Evolutionary conservation across 2,113 vertebrate species (phyloP).

Genomic region (Sturnus vulgaris): DNA sequence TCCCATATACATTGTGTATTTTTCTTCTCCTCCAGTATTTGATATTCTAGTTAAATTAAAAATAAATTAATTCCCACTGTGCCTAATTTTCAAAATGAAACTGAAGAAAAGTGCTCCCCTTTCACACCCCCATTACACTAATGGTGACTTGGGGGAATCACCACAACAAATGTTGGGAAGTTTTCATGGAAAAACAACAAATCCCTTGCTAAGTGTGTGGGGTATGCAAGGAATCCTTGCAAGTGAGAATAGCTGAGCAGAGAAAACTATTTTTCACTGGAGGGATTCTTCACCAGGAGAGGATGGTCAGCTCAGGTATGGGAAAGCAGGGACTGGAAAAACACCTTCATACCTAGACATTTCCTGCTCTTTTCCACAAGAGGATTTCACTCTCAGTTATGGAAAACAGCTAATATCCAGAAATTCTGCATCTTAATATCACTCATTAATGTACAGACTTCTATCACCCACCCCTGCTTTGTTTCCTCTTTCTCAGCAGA

Average conservation of each 20-base stretch:
- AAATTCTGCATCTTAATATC: neutral
- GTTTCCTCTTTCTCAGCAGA: neutral
- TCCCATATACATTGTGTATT: neutral
- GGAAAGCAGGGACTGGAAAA: neutral
- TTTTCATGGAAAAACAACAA: constrained; percentile 6
- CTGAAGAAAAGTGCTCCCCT: neutral
- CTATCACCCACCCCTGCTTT: neutral
- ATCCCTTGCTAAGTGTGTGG: neutral
- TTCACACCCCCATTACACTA: neutral
- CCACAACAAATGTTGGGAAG: neutral
- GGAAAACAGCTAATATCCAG: neutral
- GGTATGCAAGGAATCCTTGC: neutral
- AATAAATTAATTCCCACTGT: constrained; percentile 36
- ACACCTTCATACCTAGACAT: neutral
- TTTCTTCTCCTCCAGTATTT: constrained; percentile 27
- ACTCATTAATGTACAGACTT: neutral
- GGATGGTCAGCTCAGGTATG: neutral
- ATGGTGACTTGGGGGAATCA: constrained; percentile 41
- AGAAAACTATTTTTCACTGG: neutral
- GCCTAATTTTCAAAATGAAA: constrained; percentile 60
- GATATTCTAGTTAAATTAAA: constrained; percentile 42
- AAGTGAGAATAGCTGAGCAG: neutral
- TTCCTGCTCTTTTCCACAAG: neutral
- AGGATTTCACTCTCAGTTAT: neutral
- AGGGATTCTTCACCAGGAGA: neutral